These are phyloP conservation scores for Stratiomys singularior DNA, from an alignment of 2,888 invertebrate genomes.

Conservation along the genomic window DNA sequence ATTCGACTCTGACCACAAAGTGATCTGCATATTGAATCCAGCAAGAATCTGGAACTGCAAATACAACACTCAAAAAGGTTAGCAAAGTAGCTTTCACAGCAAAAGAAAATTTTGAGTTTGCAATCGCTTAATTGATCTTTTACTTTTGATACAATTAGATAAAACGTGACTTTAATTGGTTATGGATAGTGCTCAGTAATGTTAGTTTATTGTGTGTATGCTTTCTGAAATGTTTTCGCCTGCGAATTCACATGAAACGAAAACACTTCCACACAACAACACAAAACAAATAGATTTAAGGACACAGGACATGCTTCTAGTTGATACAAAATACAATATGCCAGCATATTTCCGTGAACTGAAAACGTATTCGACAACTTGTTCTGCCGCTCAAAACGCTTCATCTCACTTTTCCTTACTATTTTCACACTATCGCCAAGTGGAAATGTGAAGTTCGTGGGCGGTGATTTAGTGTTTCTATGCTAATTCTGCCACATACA, in stretches of 20 bases:
- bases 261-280: too few species aligned
- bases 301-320: too few species aligned
- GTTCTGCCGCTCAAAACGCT: background rate
- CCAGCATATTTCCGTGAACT: background rate
- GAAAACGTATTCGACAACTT: too few species aligned
- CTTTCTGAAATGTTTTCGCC: background rate
- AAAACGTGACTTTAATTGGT: background rate
- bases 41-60: slow-evolving; percentile 63
- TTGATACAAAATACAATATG: background rate
- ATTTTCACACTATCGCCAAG: background rate
- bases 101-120: slow-evolving; percentile 27
- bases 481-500: slow-evolving; percentile 4
- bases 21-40: slow-evolving; percentile 60
- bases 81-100: slow-evolving; percentile 54
- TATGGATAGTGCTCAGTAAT: background rate
- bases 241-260: background rate
- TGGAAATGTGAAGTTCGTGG: background rate
- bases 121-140: background rate
- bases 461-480: background rate
- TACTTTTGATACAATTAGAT: background rate
- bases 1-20: slow-evolving; percentile 36
- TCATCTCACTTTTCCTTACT: background rate
- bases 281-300: too few species aligned
- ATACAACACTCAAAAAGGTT: slow-evolving; percentile 64
- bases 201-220: background rate